These are phyloP conservation scores for Polymixis lichenea DNA, from an alignment of 2,888 invertebrate genomes.

Conservation along the genomic window DNA sequence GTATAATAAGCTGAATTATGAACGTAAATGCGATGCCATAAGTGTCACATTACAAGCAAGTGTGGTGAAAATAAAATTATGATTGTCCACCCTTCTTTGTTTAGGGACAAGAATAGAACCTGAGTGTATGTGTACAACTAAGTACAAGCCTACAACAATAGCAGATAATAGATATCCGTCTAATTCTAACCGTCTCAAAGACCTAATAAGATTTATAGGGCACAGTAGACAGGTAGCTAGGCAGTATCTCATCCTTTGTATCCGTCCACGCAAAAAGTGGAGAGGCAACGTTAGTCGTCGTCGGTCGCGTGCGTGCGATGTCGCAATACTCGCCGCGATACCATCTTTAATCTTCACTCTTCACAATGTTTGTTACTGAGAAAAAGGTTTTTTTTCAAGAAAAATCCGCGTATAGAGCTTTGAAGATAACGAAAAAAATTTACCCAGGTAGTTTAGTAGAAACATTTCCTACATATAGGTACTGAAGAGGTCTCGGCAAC, in stretches of 20 bases:
- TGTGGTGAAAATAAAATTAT: not conserved
- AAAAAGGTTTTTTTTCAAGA: slow-evolving; percentile 41
- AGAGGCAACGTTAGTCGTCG: slow-evolving; percentile 53
- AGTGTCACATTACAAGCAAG: not conserved
- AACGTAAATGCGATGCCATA: not conserved
- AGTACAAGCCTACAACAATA: slow-evolving; percentile 29
- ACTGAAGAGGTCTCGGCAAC: slow-evolving; percentile 5
- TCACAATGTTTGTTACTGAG: slow-evolving; percentile 62
- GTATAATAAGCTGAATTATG: no score
- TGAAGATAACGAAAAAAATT: slow-evolving; percentile 36
- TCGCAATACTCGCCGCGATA: slow-evolving; percentile 67
- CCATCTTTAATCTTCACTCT: slow-evolving; percentile 75
- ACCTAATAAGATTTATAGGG: slow-evolving; percentile 66
- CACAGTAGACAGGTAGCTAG: slow-evolving; percentile 57
- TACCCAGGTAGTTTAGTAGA: slow-evolving; percentile 16
- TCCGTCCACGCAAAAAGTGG: slow-evolving; percentile 64
- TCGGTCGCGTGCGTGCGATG: slow-evolving; percentile 71
- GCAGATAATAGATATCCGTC: slow-evolving; percentile 55
- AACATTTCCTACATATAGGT: slow-evolving; percentile 25
- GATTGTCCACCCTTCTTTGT: slow-evolving; percentile 7
- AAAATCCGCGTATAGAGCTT: slow-evolving; percentile 37
- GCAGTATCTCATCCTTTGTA: slow-evolving; percentile 71
- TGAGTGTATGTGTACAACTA: slow-evolving; percentile 18
- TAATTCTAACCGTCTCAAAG: slow-evolving; percentile 49
- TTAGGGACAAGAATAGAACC: slow-evolving; percentile 7